Conservation (phyloP, 2,888 invertebrate species). For the Belgica antarctica region DNA sequence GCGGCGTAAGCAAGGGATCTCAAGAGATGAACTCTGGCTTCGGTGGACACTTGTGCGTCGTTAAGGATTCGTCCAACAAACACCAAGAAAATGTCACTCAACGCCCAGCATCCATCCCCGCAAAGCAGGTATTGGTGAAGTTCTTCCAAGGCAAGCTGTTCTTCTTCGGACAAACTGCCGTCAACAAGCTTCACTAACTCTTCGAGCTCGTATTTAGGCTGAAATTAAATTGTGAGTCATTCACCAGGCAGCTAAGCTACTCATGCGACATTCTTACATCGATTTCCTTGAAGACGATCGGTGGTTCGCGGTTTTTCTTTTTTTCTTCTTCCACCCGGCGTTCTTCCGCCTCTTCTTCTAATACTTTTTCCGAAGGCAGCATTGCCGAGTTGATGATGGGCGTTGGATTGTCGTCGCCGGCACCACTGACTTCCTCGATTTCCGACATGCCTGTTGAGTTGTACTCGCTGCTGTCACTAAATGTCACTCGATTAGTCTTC, state of each 20-base stretch:
- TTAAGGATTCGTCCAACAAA: constrained; percentile 71
- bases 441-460: constrained; percentile 48
- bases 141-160: constrained; percentile 73
- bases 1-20: constrained; percentile 75
- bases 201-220: constrained; percentile 74
- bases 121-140: constrained; percentile 83
- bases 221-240: constrained; percentile 45
- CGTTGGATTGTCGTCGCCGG: constrained; percentile 53
- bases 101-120: constrained; percentile 89
- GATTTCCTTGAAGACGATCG: constrained; percentile 73
- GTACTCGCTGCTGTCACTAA: constrained; percentile 44
- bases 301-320: constrained; percentile 72
- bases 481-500: constrained; percentile 47
- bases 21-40: constrained; percentile 65
- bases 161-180: constrained; percentile 70
- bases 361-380: constrained; percentile 57
- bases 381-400: constrained; percentile 50
- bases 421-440: constrained; percentile 52
- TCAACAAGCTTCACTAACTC: constrained; percentile 67
- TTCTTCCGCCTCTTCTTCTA: constrained; percentile 64
- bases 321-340: constrained; percentile 67
- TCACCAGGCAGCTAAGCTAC: no score
- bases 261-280: constrained; percentile 63
- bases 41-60: constrained; percentile 60
- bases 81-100: constrained; percentile 81